Conservation (phyloP, 30 jellyfish, hydroid and myxozoan species). For the Mastigias papua region DNA sequence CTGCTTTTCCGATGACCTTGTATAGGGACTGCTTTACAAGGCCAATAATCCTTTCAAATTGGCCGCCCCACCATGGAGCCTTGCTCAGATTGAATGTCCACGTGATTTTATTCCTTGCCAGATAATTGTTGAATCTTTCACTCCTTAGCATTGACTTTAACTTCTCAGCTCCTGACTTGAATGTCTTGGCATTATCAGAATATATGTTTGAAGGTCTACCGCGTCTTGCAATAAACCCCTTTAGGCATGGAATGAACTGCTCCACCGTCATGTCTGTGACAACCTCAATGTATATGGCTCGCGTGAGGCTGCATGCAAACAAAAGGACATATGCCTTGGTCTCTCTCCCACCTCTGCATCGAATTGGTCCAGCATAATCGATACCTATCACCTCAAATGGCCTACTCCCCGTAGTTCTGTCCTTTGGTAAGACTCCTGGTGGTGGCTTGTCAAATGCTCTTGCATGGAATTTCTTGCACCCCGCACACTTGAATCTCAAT, state of each 20-base stretch:
- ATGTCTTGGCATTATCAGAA: constrained; percentile 70
- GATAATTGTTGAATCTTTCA: constrained; percentile 42
- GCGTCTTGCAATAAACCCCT: constrained; percentile 58
- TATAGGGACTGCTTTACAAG: constrained; percentile 65
- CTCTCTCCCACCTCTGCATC: constrained; percentile 2
- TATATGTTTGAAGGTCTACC: constrained; percentile 73
- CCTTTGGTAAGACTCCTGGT: constrained; percentile 31
- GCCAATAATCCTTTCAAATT: constrained; percentile 74
- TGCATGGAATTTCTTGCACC: constrained; percentile 45
- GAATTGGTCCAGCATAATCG: constrained; percentile 40
- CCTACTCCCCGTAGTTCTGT: constrained; percentile 49
- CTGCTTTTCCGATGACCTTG: constrained; percentile 73
- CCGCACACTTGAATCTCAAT: constrained; percentile 22
- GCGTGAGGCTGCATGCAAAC: constrained; percentile 69
- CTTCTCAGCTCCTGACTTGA: constrained; percentile 56
- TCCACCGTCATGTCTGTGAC: constrained; percentile 54
- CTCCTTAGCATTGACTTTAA: constrained; percentile 24
- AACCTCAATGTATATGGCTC: constrained; percentile 69
- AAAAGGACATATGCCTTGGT: constrained; percentile 61
- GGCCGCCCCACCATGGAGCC: constrained; percentile 90
- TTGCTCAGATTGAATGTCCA: constrained; percentile 79
- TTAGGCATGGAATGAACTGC: constrained; percentile 49
- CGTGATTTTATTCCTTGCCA: constrained; percentile 49
- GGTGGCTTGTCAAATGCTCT: constrained; percentile 34
- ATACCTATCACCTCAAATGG: constrained; percentile 58